A percentile compares a stretch with the other conserved stretches of the same genome.
These are phyloP conservation scores for Beris morrisii DNA, from an alignment of 2,888 invertebrate species.

Conservation along the genomic window DNA sequence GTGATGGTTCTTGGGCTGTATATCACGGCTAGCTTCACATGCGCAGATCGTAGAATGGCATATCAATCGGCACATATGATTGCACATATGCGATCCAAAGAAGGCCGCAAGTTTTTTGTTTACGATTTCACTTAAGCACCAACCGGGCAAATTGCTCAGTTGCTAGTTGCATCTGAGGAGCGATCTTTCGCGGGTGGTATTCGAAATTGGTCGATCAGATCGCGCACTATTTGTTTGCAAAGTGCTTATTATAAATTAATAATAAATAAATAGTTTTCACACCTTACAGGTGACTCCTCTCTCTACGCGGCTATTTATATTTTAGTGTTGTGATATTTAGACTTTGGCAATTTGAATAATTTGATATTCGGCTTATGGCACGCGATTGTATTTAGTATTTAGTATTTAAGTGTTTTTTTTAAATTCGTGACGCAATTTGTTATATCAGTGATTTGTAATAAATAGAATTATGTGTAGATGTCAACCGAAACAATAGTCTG, in stretches of 20 bases:
- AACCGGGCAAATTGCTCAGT: conserved; percentile 15
- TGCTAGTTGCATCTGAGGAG: conserved; percentile 23
- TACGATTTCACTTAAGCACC: conserved; percentile 9
- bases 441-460: too few species aligned
- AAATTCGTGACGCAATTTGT: too few species aligned
- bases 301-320: too few species aligned
- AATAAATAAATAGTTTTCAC: too few species aligned
- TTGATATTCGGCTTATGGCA: too few species aligned
- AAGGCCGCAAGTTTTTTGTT: conserved; percentile 21
- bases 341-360: too few species aligned
- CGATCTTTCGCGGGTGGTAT: conserved; percentile 18
- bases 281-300: too few species aligned
- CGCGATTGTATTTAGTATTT: too few species aligned
- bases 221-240: neutral
- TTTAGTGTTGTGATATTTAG: too few species aligned
- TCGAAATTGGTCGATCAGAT: neutral
- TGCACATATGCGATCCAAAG: conserved; percentile 6
- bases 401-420: too few species aligned
- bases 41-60: conserved; percentile 24
- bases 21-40: conserved; percentile 6
- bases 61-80: conserved; percentile 20
- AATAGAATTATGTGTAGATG: too few species aligned
- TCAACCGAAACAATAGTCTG: too few species aligned
- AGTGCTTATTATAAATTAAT: neutral
- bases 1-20: conserved; percentile 1